A percentile compares a stretch with the other conserved stretches of the same genome.
Evolutionary conservation across 2,888 invertebrate genomes (phyloP).

Genomic region (Lathronympha strigana): DNA sequence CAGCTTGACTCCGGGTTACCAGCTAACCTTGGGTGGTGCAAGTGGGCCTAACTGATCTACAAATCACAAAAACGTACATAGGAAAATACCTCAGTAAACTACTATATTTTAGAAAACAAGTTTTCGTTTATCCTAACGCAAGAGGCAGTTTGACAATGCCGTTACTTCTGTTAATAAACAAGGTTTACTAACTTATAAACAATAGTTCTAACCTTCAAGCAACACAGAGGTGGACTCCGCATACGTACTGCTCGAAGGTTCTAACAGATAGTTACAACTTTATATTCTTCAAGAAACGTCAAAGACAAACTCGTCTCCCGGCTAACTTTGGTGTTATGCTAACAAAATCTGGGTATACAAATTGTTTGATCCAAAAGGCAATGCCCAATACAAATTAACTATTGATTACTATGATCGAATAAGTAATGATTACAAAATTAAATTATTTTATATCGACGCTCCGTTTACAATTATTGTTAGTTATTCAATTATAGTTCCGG

Average conservation of each 20-base stretch:
- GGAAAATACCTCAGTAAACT: too few species aligned
- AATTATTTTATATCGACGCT: constrained; percentile 20
- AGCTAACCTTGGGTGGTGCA: too few species aligned
- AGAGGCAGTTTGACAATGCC: neutral
- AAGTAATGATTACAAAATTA: constrained; percentile 27
- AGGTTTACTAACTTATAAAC: too few species aligned
- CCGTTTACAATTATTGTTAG: constrained; percentile 31
- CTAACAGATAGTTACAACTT: neutral
- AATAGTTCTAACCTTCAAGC: too few species aligned
- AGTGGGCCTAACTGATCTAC: too few species aligned
- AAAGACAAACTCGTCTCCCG: neutral
- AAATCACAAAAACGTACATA: too few species aligned
- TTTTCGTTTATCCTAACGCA: neutral
- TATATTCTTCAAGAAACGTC: neutral
- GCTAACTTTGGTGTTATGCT: neutral
- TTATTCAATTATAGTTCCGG: constrained; percentile 27
- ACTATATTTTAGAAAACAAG: too few species aligned
- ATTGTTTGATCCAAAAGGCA: neutral
- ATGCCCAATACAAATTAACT: neutral
- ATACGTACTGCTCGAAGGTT: too few species aligned
- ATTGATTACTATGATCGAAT: constrained; percentile 32
- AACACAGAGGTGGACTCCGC: too few species aligned
- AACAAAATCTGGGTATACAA: neutral
- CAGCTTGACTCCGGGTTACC: too few species aligned
- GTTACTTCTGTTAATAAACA: neutral